Evolutionary conservation across 1,140 invertebrate genomes (phyloP), one percentile per base, ranked within the genome.

Genomic region (Conus ventricosus): DNA sequence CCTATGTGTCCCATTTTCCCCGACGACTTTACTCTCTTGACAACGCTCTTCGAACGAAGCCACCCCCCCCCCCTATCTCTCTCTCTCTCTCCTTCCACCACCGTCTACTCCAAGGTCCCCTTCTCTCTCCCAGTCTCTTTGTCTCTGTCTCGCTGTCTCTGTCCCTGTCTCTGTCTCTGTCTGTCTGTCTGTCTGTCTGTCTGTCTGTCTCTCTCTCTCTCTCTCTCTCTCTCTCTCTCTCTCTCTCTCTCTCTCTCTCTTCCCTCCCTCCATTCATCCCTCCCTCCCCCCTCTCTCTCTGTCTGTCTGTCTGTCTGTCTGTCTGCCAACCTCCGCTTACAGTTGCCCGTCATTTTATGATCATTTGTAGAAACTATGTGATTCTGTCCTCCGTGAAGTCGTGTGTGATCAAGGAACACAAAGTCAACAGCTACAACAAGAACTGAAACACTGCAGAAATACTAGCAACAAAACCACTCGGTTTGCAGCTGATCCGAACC

Each of bases 181-280:
- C 20, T 86, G 6, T 67, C 27, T 86, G 3, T 86, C 63, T 67
- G 4, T 78, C 51, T 55, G 4, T 39, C 54, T 87, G 2, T 87
- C 23, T 76, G 4, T 80, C 51, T 87, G 11, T 67, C 76, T 87
- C 71, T 54, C 71, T 53, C 53, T 87, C 75, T 87, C 76, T 76
- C 76, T 87, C 86, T 87, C 76, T 76, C 53, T 80, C 75, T 80
- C 4, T 76, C 76, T 80, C 75, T 87, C 76, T 76, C 54, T 87
- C 86, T 87, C 76, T 76, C 76, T 80, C 86, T 87, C 57, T 76
- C 51, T 80, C 75, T 87, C 27, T 76, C 76, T 4, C 86, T 25
- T 57, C 75, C 27, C 39, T 54, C 54, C 23, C 75, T 80, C 27
- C 53, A 17, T 55, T 54, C n/a, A 20, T 53, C 71, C 55, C 86